phyloP scores from a whole-genome alignment of 2,113 vertebrate genomes.

The Calonectris borealis region DNA sequence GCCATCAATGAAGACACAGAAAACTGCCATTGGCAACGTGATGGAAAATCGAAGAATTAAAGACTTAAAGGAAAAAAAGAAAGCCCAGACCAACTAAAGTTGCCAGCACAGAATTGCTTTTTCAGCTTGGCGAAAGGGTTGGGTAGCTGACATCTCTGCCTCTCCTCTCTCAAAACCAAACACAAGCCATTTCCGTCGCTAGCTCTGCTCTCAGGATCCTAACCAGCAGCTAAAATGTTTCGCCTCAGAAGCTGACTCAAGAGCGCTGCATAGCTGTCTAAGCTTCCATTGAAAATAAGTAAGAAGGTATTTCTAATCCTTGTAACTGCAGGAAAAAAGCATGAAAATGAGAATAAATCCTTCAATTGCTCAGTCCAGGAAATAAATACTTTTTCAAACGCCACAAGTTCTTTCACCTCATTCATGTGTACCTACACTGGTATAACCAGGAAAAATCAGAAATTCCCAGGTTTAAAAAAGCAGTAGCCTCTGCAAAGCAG shows the following conservation, averaged over 20 bases:
- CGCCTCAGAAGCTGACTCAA: neutral
- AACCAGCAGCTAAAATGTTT: neutral
- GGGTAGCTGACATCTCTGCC: neutral
- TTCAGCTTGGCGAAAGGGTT: neutral
- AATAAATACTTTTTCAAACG: neutral
- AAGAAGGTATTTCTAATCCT: neutral
- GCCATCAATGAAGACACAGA: neutral
- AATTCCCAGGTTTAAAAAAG: neutral
- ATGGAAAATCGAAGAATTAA: neutral
- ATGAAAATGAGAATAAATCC: neutral
- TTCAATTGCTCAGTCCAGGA: neutral
- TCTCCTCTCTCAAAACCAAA: neutral
- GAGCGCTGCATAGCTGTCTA: no score
- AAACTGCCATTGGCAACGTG: neutral
- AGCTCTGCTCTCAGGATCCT: neutral
- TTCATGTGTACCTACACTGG: no score
- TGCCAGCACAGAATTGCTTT: neutral
- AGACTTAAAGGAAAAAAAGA: neutral
- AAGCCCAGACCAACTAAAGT: neutral
- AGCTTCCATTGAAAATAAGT: neutral
- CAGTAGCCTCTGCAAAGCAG: neutral
- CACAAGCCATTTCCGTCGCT: neutral
- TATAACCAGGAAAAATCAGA: neutral
- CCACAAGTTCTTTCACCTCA: neutral
- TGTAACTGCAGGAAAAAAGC: neutral